Evolutionary conservation across 2,113 vertebrate genomes (phyloP).

Genomic region (Speoplatyrhinus poulsoni): DNA sequence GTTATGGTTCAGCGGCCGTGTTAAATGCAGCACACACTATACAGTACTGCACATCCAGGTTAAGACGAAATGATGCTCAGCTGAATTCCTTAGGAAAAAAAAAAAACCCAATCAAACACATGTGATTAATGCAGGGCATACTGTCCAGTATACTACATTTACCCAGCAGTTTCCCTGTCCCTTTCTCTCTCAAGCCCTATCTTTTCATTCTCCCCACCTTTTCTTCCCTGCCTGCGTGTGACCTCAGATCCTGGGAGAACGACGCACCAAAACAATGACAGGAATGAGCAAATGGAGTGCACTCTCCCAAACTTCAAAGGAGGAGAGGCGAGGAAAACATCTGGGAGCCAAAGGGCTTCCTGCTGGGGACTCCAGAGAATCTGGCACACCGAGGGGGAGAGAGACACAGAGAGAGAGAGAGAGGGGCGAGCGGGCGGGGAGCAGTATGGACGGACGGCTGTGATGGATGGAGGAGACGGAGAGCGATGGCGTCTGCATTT

Average conservation of each 20-base stretch:
- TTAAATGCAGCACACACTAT: constrained; percentile 1
- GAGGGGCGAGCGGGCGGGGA: neutral
- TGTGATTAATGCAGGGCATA: constrained; percentile 20
- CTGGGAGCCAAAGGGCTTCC: constrained; percentile 63
- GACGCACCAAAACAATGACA: constrained; percentile 37
- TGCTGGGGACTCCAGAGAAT: constrained; percentile 46
- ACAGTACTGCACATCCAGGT: constrained; percentile 13
- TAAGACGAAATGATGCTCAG: constrained; percentile 4
- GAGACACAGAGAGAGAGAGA: neutral
- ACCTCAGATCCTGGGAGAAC: constrained; percentile 34
- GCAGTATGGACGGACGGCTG: constrained; percentile 42
- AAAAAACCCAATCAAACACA: constrained; percentile 21
- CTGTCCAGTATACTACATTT: constrained; percentile 36
- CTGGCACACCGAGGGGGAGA: constrained; percentile 24
- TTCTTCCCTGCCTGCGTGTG: constrained; percentile 47
- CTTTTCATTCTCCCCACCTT: constrained; percentile 23
- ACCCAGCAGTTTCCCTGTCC: constrained; percentile 23
- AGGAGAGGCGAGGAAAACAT: constrained; percentile 55
- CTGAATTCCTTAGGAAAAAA: no score
- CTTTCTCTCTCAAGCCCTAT: constrained; percentile 29
- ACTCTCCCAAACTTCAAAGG: constrained; percentile 63
- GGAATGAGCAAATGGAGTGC: constrained; percentile 43
- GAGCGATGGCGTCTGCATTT: constrained; percentile 55
- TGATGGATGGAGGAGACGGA: constrained; percentile 48
- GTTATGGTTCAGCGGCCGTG: no score